Conservation (phyloP, 2,113 vertebrate species). For the Xenus cinereus region DNA sequence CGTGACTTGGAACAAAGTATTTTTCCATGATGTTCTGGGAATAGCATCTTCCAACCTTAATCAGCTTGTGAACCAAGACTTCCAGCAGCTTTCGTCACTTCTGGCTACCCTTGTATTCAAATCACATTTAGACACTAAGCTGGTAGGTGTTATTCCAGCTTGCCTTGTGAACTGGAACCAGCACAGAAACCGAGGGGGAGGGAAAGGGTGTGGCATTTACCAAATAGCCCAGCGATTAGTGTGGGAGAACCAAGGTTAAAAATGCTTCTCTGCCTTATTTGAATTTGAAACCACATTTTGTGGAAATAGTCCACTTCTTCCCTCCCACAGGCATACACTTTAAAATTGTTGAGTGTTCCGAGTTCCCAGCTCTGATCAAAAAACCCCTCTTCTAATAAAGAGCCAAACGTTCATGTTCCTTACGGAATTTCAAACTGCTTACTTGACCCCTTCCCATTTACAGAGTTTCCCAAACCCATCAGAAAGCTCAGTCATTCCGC, state of each 20-base stretch:
- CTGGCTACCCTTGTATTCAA: neutral
- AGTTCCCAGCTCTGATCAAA: neutral
- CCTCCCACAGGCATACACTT: accelerated
- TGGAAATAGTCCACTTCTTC: neutral
- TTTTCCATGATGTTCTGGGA: neutral
- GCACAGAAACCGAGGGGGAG: neutral
- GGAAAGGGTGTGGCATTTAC: neutral
- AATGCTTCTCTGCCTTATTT: neutral
- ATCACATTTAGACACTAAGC: neutral
- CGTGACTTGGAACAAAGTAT: neutral
- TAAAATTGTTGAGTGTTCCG: neutral
- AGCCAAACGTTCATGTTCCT: neutral
- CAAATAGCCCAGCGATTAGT: neutral
- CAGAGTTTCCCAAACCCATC: neutral
- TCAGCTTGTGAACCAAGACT: neutral
- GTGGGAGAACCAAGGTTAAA: neutral
- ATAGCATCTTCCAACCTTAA: neutral
- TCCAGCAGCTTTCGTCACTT: neutral
- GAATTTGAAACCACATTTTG: neutral
- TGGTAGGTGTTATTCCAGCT: neutral
- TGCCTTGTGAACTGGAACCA: neutral
- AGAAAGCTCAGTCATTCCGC: neutral
- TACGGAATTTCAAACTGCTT: neutral
- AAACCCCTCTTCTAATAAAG: neutral
- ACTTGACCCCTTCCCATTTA: neutral